Conservation (phyloP, 1,140 invertebrate genomes). For the Thalassaphorura encarpata region DNA sequence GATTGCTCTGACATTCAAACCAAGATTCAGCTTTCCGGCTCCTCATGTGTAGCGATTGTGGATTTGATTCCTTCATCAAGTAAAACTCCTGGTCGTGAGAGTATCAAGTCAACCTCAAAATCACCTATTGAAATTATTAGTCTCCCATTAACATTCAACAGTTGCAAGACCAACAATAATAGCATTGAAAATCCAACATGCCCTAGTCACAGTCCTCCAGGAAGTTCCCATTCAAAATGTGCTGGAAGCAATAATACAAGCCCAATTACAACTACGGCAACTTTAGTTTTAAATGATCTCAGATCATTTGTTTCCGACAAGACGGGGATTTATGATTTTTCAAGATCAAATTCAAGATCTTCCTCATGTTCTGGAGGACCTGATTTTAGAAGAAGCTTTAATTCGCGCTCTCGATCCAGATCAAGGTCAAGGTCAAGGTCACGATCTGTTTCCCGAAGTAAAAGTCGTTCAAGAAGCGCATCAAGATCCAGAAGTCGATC, state of each 20-base stretch:
- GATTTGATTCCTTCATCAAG: no score
- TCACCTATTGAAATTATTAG: constrained; percentile 15
- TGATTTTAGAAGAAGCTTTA: neutral
- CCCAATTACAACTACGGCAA: neutral
- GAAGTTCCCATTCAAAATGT: neutral
- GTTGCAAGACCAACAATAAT: neutral
- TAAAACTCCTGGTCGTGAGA: no score
- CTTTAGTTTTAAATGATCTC: neutral
- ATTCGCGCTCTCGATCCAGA: constrained; percentile 26
- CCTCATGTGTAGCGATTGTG: no score
- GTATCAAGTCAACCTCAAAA: constrained; percentile 6
- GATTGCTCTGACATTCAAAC: neutral
- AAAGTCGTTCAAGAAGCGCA: constrained; percentile 3
- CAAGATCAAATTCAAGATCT: constrained; percentile 6
- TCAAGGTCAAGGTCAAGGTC: neutral
- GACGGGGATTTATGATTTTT: no score
- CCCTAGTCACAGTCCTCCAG: neutral
- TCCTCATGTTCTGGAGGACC: constrained; percentile 6
- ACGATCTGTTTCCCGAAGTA: neutral
- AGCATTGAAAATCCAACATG: neutral
- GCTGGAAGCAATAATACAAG: neutral
- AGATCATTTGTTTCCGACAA: neutral
- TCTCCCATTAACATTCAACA: neutral
- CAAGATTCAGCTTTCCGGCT: no score
- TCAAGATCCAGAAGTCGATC: constrained; percentile 29